A percentile compares a stretch with the other conserved stretches of the same genome.
Evolutionary conservation across 1,140 invertebrate genomes (phyloP).

Genomic region (Drosophila biarmipes): DNA sequence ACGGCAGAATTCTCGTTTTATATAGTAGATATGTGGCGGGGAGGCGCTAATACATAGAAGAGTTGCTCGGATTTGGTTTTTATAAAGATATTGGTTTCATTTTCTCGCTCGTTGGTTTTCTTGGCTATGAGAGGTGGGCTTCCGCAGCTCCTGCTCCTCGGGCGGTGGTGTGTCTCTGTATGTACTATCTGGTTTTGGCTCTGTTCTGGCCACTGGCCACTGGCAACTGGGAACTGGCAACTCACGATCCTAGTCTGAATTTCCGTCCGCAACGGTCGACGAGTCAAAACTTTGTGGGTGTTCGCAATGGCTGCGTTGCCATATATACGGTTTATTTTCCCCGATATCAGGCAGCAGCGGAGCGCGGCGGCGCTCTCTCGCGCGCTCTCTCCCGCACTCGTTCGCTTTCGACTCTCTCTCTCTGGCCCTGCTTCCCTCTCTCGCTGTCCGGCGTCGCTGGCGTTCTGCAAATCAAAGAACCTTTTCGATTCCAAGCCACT

Average conservation of each 20-base stretch:
- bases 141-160: constrained; percentile 15
- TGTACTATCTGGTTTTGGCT: constrained; percentile 28
- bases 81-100: constrained; percentile 65
- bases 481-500: too few relatives aligned
- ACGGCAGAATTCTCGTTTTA: constrained; percentile 70
- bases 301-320: not conserved
- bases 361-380: constrained; percentile 5
- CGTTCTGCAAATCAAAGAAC: too few relatives aligned
- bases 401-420: not conserved
- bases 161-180: constrained; percentile 12
- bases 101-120: constrained; percentile 40
- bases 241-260: constrained; percentile 75
- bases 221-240: constrained; percentile 68
- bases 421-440: too few relatives aligned
- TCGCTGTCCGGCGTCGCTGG: too few relatives aligned
- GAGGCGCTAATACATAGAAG: constrained; percentile 58
- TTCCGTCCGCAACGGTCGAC: constrained; percentile 76
- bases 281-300: constrained; percentile 26
- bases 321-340: constrained; percentile 22
- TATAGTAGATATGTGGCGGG: constrained; percentile 53
- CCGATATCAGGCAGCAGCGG: not conserved
- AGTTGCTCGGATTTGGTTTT: constrained; percentile 60
- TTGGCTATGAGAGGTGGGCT: constrained; percentile 10
- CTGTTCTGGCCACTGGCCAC: constrained; percentile 60
- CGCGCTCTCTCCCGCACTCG: constrained; percentile 6